These are phyloP conservation scores for Tauraco hartlaubi DNA, from an alignment of 2,797 vertebrate genomes.

Conservation along the genomic window DNA sequence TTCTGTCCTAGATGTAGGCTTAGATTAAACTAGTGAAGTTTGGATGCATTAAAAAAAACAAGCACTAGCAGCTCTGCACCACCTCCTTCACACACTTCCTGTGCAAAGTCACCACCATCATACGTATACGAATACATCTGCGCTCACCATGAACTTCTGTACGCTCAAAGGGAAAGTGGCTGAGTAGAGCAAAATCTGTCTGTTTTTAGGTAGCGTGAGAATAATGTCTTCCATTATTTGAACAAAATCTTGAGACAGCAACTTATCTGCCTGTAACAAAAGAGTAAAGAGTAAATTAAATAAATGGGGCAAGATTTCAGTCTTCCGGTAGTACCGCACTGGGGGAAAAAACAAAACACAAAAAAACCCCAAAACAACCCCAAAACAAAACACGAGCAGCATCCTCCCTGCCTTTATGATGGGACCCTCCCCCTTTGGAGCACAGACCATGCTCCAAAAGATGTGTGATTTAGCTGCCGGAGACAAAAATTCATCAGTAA, in stretches of 20 bases:
- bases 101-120: neutral
- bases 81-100: neutral
- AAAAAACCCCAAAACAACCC: too few species aligned
- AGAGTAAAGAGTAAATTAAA: neutral
- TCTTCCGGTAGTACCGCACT: neutral
- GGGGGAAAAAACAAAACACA: neutral
- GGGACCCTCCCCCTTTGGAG: neutral
- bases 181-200: constrained; percentile 98
- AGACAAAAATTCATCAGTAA: neutral
- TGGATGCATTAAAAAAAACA: neutral
- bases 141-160: constrained; percentile 98
- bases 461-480: neutral
- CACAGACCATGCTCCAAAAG: neutral
- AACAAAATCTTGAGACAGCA: constrained; percentile 99
- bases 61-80: neutral
- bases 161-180: constrained; percentile 98
- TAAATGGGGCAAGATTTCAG: fast-evolving
- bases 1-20: neutral
- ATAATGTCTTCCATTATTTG: constrained; percentile 99
- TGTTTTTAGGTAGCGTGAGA: constrained; percentile 95
- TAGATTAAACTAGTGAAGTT: neutral
- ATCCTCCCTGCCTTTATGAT: neutral
- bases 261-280: constrained; percentile 92
- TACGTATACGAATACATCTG: neutral
- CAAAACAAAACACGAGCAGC: neutral